Evolutionary conservation across 2,888 invertebrate genomes (phyloP).

Genomic region (Zygogramma bicolorata): DNA sequence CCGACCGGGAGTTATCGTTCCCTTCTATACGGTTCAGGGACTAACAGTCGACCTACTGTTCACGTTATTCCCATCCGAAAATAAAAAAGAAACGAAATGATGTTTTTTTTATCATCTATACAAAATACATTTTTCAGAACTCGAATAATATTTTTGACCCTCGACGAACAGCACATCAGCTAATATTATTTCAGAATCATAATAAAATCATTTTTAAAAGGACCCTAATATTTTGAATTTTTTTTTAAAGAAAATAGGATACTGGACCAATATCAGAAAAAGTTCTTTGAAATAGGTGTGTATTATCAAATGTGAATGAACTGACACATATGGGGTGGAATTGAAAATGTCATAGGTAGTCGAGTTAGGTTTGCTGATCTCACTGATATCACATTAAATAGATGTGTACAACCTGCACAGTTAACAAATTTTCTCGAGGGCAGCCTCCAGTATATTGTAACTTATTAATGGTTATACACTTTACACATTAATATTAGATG

Average conservation of each 20-base stretch:
- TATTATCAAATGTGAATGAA: background rate
- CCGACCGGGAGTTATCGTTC: no score
- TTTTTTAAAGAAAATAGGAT: background rate
- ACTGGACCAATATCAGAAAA: background rate
- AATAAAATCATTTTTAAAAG: background rate
- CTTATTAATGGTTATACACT: background rate
- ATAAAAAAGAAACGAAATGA: no score
- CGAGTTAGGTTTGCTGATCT: background rate
- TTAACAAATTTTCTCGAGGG: background rate
- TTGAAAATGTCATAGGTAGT: background rate
- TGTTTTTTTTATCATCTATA: no score
- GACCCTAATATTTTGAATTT: background rate
- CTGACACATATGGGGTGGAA: background rate
- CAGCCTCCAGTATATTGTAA: background rate
- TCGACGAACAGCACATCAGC: no score
- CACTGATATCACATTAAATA: background rate
- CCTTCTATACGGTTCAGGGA: no score
- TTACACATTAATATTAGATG: background rate
- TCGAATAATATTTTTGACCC: no score
- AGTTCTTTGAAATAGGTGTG: background rate
- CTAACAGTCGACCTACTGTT: no score
- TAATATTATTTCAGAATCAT: background rate
- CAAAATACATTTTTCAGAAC: no score
- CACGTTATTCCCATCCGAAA: no score
- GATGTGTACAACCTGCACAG: background rate